Percentiles rank a stretch among this genome's conserved stretches.
These are phyloP conservation scores for Aplodontia rufa DNA, from an alignment of 2,113 vertebrate species.

Conservation along the genomic window DNA sequence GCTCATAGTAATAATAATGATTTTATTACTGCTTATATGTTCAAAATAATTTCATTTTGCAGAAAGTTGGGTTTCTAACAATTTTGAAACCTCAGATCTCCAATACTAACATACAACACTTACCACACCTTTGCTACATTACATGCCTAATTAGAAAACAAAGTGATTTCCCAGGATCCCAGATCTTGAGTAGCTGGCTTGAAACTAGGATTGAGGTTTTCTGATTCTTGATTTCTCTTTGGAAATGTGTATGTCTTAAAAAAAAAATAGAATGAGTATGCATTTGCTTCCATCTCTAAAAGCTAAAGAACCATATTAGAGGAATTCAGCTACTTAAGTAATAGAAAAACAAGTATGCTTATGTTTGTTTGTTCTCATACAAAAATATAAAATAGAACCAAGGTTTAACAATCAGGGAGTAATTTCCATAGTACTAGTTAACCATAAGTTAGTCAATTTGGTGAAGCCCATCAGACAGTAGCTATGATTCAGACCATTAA, in stretches of 20 bases:
- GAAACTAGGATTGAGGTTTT: background rate
- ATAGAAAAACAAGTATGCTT: background rate
- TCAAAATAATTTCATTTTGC: background rate
- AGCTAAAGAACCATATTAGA: background rate
- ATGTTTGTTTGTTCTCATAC: background rate
- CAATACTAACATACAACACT: background rate
- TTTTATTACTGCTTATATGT: background rate
- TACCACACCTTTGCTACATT: background rate
- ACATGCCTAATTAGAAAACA: background rate
- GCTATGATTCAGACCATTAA: background rate
- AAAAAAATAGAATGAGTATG: background rate
- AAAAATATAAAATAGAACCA: background rate
- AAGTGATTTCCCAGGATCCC: background rate
- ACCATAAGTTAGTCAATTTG: background rate
- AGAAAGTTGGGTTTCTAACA: background rate
- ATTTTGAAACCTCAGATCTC: background rate
- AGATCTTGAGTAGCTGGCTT: background rate
- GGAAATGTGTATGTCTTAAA: background rate
- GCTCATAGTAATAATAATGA: background rate
- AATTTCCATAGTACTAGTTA: background rate
- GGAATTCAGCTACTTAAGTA: background rate
- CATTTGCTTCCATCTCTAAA: background rate
- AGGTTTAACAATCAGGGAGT: background rate
- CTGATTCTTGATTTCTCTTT: background rate
- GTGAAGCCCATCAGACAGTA: background rate